Percentiles rank a stretch among this genome's conserved stretches.
phyloP scores from a whole-genome alignment of 2,888 invertebrate genomes.

The Acleris literana region DNA sequence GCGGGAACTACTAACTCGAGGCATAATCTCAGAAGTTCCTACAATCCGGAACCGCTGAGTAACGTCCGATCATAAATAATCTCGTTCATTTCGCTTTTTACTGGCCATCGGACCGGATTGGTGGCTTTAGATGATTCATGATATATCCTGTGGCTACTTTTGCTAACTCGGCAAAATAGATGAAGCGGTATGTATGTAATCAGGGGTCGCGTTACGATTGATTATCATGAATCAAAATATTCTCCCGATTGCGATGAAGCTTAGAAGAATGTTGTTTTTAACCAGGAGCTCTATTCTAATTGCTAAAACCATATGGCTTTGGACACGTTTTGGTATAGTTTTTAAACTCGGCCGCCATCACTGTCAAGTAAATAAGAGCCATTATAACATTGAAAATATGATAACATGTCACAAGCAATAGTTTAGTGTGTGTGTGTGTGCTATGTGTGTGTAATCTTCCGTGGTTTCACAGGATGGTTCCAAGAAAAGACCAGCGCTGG shows the following conservation, averaged over 20 bases:
- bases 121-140: conserved; percentile 34
- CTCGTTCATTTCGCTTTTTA: conserved; percentile 43
- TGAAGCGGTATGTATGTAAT: conserved; percentile 12
- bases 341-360: too few species aligned
- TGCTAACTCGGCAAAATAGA: conserved; percentile 32
- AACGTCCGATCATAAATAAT: conserved; percentile 46
- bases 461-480: too few species aligned
- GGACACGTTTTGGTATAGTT: too few species aligned
- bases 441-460: too few species aligned
- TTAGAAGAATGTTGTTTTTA: too few species aligned
- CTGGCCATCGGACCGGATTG: conserved; percentile 33
- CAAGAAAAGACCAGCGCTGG: too few species aligned
- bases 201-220: neutral
- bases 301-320: too few species aligned
- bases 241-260: neutral
- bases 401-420: too few species aligned
- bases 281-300: too few species aligned
- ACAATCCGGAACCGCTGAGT: conserved; percentile 43
- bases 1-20: conserved; percentile 33
- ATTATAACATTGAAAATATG: too few species aligned
- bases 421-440: too few species aligned
- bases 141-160: conserved; percentile 20
- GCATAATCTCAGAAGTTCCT: conserved; percentile 53
- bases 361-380: too few species aligned
- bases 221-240: neutral